phyloP scores from a whole-genome alignment of 2,797 vertebrate species.

The Poeciliopsis presidionis region DNA sequence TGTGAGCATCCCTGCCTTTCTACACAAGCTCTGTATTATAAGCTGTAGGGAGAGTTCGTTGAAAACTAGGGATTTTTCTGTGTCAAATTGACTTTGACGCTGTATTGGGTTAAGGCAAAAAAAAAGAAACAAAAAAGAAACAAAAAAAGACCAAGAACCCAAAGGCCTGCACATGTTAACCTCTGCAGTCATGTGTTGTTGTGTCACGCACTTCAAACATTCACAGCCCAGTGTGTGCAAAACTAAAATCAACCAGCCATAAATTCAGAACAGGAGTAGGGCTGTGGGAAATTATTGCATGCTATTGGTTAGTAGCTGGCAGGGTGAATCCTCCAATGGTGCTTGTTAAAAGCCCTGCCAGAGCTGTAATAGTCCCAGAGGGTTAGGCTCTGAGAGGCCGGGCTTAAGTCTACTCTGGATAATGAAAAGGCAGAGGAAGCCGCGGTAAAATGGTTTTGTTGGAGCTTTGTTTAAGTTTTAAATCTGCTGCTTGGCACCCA shows the following conservation, averaged over 20 bases:
- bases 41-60: slow-evolving; percentile 28
- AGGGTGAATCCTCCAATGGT: slow-evolving; percentile 60
- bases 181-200: slow-evolving; percentile 59
- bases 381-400: slow-evolving; percentile 54
- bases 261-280: slow-evolving; percentile 40
- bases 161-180: slow-evolving; percentile 59
- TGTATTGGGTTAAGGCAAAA: slow-evolving; percentile 62
- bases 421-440: slow-evolving; percentile 47
- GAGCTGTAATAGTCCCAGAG: slow-evolving; percentile 64
- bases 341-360: slow-evolving; percentile 72
- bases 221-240: slow-evolving; percentile 38
- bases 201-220: slow-evolving; percentile 62
- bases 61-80: slow-evolving; percentile 49
- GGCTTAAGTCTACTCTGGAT: slow-evolving; percentile 52
- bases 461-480: slow-evolving; percentile 44
- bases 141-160: slow-evolving; percentile 49
- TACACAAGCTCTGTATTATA: slow-evolving; percentile 19
- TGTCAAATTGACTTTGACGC: slow-evolving; percentile 68
- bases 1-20: slow-evolving; percentile 14
- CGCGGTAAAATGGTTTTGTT: slow-evolving; percentile 30
- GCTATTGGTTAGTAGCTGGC: slow-evolving; percentile 66
- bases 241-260: slow-evolving; percentile 46
- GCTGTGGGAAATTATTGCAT: slow-evolving; percentile 55
- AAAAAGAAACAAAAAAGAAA: slow-evolving; percentile 51
- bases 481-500: slow-evolving; percentile 48